Conservation (phyloP, 1,140 invertebrate genomes). For the Steinernema feltiae region DNA sequence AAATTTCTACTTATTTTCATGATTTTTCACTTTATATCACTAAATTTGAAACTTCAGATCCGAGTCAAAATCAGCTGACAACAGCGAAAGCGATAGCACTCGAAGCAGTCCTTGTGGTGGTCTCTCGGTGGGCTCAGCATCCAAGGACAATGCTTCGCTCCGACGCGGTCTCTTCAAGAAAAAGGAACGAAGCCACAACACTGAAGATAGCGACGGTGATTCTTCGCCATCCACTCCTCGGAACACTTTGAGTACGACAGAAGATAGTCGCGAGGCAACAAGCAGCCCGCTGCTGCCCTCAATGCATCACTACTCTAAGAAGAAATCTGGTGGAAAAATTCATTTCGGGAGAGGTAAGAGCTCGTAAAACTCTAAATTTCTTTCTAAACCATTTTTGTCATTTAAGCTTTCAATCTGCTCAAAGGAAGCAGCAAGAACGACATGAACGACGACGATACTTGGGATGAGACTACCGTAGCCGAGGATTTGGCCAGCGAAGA, state of each 20-base stretch:
- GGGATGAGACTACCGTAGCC: conserved; percentile 40
- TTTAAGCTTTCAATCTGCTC: conserved; percentile 47
- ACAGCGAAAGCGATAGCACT: conserved; percentile 21
- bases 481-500: conserved; percentile 25
- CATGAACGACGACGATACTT: conserved; percentile 33
- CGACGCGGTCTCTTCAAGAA: conserved; percentile 53
- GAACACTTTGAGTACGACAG: conserved; percentile 38
- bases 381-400: neutral
- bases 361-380: neutral
- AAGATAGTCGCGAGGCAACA: conserved; percentile 34
- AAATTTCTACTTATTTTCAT: no score
- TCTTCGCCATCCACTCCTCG: conserved; percentile 53
- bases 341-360: conserved; percentile 46
- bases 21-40: no score
- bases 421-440: conserved; percentile 36
- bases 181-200: conserved; percentile 34
- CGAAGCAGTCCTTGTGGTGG: conserved; percentile 22
- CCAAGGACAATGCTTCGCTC: conserved; percentile 52
- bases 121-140: neutral
- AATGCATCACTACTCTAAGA: conserved; percentile 32
- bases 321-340: conserved; percentile 45
- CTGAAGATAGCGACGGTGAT: conserved; percentile 46
- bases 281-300: conserved; percentile 35
- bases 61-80: conserved; percentile 17
- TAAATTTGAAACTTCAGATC: neutral